Evolutionary conservation across 2,888 invertebrate species (phyloP).

Genomic region (Octonoba sinensis): DNA sequence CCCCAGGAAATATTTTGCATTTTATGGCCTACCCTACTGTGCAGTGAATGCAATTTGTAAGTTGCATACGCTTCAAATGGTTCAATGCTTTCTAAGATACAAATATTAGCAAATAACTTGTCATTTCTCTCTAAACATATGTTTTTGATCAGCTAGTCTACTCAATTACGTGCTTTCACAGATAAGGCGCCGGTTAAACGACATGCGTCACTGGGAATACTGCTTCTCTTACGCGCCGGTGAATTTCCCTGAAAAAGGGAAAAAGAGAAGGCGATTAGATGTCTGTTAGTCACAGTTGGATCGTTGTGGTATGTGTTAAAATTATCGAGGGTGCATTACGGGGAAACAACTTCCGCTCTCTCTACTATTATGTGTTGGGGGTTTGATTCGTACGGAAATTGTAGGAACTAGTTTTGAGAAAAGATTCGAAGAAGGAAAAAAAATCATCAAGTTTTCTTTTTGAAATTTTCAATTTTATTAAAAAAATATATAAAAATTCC

Average conservation of each 20-base stretch:
- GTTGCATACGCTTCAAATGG: no score
- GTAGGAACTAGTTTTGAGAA: no score
- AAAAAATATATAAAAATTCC: no score
- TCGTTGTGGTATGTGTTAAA: not conserved
- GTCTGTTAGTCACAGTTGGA: slow-evolving; percentile 40
- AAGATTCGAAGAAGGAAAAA: no score
- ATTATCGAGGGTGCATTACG: not conserved
- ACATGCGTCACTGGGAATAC: slow-evolving; percentile 37
- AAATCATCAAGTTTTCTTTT: no score
- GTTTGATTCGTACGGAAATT: no score
- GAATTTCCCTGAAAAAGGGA: slow-evolving; percentile 31
- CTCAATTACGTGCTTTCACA: slow-evolving; percentile 5
- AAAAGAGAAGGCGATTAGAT: slow-evolving; percentile 39
- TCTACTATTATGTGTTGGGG: not conserved
- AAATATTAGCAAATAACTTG: not conserved
- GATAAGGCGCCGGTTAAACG: not conserved
- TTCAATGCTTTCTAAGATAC: no score
- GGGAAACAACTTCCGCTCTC: slow-evolving; percentile 17
- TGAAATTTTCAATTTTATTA: no score
- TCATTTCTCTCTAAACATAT: slow-evolving; percentile 5
- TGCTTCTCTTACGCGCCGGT: not conserved
- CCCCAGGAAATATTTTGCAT: no score
- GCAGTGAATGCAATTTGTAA: no score
- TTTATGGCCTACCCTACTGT: no score
- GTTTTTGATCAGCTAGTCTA: slow-evolving; percentile 28